Percentiles rank a stretch among this genome's conserved stretches.
phyloP scores from a whole-genome alignment of 2,888 invertebrate genomes.

The Phyllotreta striolata region DNA sequence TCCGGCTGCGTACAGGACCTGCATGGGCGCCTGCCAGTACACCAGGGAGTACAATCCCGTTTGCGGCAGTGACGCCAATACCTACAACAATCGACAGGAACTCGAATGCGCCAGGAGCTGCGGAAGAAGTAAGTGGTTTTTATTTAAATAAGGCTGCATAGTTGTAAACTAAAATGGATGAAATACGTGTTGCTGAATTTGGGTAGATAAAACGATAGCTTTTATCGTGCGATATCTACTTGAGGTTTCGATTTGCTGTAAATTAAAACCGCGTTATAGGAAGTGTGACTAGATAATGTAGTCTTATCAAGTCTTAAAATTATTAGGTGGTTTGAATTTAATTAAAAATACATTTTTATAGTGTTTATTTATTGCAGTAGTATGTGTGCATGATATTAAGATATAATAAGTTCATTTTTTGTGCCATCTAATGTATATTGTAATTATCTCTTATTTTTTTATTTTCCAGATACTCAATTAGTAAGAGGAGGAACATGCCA shows the following conservation, averaged over 20 bases:
- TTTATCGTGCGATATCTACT: too few relatives aligned
- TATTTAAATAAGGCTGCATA: background rate
- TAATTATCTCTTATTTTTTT: background rate
- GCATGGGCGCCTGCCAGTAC: constrained; percentile 51
- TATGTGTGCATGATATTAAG: too few relatives aligned
- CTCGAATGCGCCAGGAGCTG: constrained; percentile 54
- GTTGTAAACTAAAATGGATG: too few relatives aligned
- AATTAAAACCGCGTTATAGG: too few relatives aligned
- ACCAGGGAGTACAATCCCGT: constrained; percentile 57
- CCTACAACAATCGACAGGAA: constrained; percentile 51
- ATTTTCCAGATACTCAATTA: constrained; percentile 13
- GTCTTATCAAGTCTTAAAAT: too few relatives aligned
- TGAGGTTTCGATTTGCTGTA: too few relatives aligned
- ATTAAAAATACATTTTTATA: too few relatives aligned
- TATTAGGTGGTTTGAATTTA: too few relatives aligned
- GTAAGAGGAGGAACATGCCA: constrained; percentile 15
- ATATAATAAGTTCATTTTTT: background rate
- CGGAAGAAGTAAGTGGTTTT: constrained; percentile 53
- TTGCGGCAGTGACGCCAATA: constrained; percentile 54
- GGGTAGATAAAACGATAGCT: too few relatives aligned
- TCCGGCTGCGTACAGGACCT: constrained; percentile 33
- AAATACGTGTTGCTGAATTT: too few relatives aligned
- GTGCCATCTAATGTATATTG: background rate
- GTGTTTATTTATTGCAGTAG: too few relatives aligned
- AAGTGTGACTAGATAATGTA: too few relatives aligned